A percentile compares a stretch with the other conserved stretches of the same genome.
Evolutionary conservation across 2,797 vertebrate species (phyloP).

Genomic region (Furcifer pardalis): DNA sequence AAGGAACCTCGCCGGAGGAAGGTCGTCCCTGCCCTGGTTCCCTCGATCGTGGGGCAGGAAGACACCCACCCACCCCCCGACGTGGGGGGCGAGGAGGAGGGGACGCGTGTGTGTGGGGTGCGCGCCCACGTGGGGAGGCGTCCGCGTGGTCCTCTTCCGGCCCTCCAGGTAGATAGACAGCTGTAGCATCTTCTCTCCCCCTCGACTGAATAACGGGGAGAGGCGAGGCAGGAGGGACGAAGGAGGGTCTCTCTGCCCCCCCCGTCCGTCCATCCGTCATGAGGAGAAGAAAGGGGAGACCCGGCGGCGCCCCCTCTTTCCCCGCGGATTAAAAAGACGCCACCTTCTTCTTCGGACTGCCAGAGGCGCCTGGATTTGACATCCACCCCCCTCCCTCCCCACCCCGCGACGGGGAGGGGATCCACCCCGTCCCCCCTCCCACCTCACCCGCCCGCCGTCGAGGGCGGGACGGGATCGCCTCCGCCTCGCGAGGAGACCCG

Average conservation of each 20-base stretch:
- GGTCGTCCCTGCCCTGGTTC: too few species aligned
- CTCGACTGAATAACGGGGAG: too few species aligned
- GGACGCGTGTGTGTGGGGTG: conserved; percentile 12
- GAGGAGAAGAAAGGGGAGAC: background rate
- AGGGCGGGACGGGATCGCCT: too few species aligned
- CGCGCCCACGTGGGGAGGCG: background rate
- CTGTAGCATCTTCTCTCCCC: background rate
- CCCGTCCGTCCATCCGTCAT: background rate
- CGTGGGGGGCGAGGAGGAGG: background rate
- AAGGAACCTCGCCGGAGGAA: too few species aligned
- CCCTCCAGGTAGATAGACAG: background rate
- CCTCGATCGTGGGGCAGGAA: background rate
- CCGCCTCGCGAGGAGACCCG: conserved; percentile 75
- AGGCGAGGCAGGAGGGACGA: too few species aligned
- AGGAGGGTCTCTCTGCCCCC: too few species aligned
- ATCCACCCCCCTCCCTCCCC: too few species aligned
- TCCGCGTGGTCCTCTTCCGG: background rate
- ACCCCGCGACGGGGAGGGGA: too few species aligned
- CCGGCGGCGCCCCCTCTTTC: background rate
- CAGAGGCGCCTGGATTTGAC: too few species aligned
- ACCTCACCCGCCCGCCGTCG: conserved; percentile 61
- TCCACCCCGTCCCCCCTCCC: too few species aligned
- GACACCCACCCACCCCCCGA: too few species aligned
- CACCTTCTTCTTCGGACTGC: background rate
- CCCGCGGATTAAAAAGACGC: background rate